Percentiles rank a stretch among this genome's conserved stretches.
Evolutionary conservation across 2,888 invertebrate species (phyloP).

Genomic region (Tiliacea aurago): DNA sequence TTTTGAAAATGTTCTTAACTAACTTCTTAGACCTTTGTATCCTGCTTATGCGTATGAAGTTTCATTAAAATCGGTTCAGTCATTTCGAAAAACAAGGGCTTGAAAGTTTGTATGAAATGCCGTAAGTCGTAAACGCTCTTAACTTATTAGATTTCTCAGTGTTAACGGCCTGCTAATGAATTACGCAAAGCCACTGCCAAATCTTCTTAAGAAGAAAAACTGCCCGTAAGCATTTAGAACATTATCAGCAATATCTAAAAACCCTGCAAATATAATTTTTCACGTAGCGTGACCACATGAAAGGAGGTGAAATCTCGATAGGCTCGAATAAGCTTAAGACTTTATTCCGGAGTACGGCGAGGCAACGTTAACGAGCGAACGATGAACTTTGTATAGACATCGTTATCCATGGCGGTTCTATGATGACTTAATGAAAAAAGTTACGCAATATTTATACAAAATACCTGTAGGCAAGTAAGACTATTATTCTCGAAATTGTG

Average conservation of each 20-base stretch:
- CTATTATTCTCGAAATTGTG: neutral
- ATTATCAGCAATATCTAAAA: slow-evolving; percentile 37
- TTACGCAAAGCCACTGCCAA: neutral
- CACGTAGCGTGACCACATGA: slow-evolving; percentile 67
- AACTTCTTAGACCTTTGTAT: no score
- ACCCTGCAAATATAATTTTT: slow-evolving; percentile 63
- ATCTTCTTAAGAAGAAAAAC: slow-evolving; percentile 2
- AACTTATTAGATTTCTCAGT: neutral
- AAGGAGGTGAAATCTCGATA: slow-evolving; percentile 65
- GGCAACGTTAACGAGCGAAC: slow-evolving; percentile 59
- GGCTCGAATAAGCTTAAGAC: slow-evolving; percentile 60
- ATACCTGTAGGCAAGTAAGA: neutral
- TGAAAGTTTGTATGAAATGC: no score
- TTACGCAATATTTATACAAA: slow-evolving; percentile 24
- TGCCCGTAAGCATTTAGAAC: slow-evolving; percentile 32
- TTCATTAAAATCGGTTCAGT: no score
- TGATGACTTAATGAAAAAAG: slow-evolving; percentile 53
- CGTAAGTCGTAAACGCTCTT: no score
- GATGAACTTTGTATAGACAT: slow-evolving; percentile 58
- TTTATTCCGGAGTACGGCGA: slow-evolving; percentile 50
- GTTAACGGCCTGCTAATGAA: neutral
- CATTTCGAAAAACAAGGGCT: no score
- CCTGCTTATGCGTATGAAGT: no score
- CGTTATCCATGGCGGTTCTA: slow-evolving; percentile 36
- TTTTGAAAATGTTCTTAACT: no score